phyloP scores from a whole-genome alignment of 2,888 invertebrate genomes.

The Papilio gigon region DNA sequence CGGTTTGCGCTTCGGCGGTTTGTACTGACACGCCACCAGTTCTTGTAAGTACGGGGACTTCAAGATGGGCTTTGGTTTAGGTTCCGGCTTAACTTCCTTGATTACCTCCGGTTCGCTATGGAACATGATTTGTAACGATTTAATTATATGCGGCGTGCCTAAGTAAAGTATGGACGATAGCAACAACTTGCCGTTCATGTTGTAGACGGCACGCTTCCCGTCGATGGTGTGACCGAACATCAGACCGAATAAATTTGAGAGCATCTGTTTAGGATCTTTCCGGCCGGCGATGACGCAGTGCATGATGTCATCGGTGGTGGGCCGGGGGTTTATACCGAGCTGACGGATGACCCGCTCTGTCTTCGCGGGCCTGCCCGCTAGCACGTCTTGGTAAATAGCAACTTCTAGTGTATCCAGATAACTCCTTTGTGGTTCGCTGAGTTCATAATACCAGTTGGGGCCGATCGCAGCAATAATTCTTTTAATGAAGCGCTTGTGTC shows the following conservation, averaged over 20 bases:
- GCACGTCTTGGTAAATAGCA: slow-evolving; percentile 67
- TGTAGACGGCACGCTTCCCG: slow-evolving; percentile 59
- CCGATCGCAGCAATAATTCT: slow-evolving; percentile 58
- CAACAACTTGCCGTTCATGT: slow-evolving; percentile 65
- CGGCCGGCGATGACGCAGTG: slow-evolving; percentile 61
- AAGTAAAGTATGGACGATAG: slow-evolving; percentile 70
- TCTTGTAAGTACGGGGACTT: slow-evolving; percentile 69
- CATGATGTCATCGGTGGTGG: slow-evolving; percentile 61
- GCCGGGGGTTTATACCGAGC: slow-evolving; percentile 65
- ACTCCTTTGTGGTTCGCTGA: slow-evolving; percentile 66
- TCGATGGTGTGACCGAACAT: slow-evolving; percentile 64
- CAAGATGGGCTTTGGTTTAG: slow-evolving; percentile 51
- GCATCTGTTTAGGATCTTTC: slow-evolving; percentile 68
- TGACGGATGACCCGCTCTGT: slow-evolving; percentile 56
- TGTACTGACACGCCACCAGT: slow-evolving; percentile 60
- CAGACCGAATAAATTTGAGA: slow-evolving; percentile 64
- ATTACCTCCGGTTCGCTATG: slow-evolving; percentile 52
- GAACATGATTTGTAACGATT: slow-evolving; percentile 60
- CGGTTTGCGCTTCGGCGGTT: slow-evolving; percentile 53
- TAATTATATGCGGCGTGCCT: slow-evolving; percentile 62
- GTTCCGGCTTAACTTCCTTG: slow-evolving; percentile 51
- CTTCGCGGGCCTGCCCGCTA: slow-evolving; percentile 65
- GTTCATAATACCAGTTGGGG: slow-evolving; percentile 72
- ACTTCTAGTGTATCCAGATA: slow-evolving; percentile 61
- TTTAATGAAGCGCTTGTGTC: slow-evolving; percentile 51